These are phyloP conservation scores for Aricia artaxerxes DNA, from an alignment of 2,888 invertebrate genomes.

Conservation along the genomic window DNA sequence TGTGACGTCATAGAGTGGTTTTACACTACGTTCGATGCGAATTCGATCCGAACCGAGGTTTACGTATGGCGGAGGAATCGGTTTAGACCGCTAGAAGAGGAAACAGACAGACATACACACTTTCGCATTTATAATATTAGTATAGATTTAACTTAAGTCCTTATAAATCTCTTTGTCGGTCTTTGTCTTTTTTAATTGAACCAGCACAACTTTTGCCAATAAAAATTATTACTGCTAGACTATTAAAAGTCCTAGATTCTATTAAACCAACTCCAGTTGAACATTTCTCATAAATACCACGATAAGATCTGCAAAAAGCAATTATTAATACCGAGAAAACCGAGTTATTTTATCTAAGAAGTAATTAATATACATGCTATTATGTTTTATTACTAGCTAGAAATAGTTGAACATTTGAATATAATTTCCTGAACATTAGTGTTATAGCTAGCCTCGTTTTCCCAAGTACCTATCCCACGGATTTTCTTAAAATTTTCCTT, in stretches of 20 bases:
- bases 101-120: no score
- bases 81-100: no score
- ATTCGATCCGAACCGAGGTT: no score
- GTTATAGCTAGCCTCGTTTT: neutral
- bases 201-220: no score
- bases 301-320: slow-evolving; percentile 30
- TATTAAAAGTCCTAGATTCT: slow-evolving; percentile 37
- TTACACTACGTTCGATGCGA: no score
- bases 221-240: neutral
- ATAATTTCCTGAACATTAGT: slow-evolving; percentile 5
- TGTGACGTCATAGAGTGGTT: no score
- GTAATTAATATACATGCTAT: slow-evolving; percentile 27
- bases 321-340: slow-evolving; percentile 26
- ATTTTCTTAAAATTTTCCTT: neutral
- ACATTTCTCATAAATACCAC: slow-evolving; percentile 18
- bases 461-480: neutral
- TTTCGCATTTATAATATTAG: no score
- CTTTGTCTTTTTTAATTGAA: no score
- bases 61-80: no score
- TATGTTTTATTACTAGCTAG: slow-evolving; percentile 18
- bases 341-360: slow-evolving; percentile 20
- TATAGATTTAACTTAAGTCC: no score
- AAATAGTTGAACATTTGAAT: slow-evolving; percentile 6
- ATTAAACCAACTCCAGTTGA: neutral
- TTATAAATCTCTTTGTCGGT: no score